Percentiles rank a stretch among this genome's conserved stretches.
Conservation (phyloP, 2,113 vertebrate genomes). For the Bostrychus sinensis region DNA sequence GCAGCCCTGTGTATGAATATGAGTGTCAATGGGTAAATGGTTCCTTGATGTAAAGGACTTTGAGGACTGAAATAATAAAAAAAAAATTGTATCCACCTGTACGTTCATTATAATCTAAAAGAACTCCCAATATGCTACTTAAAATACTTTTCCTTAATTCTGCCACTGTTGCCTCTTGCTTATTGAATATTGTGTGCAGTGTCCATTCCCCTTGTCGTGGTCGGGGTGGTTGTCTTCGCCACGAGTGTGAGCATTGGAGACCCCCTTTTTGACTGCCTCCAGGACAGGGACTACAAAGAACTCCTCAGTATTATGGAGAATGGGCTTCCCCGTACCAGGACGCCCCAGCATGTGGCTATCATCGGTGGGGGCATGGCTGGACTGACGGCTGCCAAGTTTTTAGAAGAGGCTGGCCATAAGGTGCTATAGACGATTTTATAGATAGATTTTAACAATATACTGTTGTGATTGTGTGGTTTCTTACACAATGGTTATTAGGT, state of each 20-base stretch:
- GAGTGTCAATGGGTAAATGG: too few relatives aligned
- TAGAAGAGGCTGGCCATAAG: conserved; percentile 85
- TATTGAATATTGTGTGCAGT: neutral
- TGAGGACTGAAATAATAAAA: too few relatives aligned
- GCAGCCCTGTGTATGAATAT: too few relatives aligned
- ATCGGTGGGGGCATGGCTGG: conserved; percentile 85
- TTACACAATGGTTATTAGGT: conserved; percentile 69
- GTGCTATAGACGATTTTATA: conserved; percentile 48
- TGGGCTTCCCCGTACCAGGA: conserved; percentile 76
- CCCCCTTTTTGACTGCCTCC: conserved; percentile 79
- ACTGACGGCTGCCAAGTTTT: conserved; percentile 83
- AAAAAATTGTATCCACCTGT: too few relatives aligned
- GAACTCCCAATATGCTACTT: too few relatives aligned
- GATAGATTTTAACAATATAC: neutral
- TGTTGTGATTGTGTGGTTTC: neutral
- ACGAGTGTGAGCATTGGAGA: conserved; percentile 57
- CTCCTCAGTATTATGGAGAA: conserved; percentile 76
- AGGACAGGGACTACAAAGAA: conserved; percentile 80
- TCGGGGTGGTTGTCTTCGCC: conserved; percentile 57
- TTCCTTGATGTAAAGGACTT: too few relatives aligned
- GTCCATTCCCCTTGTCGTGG: conserved; percentile 64
- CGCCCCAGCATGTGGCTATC: conserved; percentile 75
- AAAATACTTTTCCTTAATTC: too few relatives aligned
- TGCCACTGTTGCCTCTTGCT: too few relatives aligned
- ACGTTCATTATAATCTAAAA: too few relatives aligned